phyloP scores from a whole-genome alignment of 2,888 invertebrate species.

The Leptopilina myrica region DNA sequence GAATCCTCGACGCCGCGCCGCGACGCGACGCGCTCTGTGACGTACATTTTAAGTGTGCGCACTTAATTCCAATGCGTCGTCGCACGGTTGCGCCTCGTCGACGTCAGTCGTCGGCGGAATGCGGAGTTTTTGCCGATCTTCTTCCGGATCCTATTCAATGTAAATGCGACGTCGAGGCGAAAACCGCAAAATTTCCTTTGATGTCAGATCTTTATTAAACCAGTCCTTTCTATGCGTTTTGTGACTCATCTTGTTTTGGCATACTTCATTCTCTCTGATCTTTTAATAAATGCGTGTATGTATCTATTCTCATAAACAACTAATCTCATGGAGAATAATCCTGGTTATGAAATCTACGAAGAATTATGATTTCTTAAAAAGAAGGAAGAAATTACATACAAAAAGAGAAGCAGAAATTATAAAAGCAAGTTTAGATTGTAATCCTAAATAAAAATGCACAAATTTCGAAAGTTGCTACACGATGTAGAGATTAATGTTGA shows the following conservation, averaged over 20 bases:
- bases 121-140: slow-evolving; percentile 44
- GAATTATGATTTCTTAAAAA: no score
- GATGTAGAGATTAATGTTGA: slow-evolving; percentile 19
- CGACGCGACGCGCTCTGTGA: slow-evolving; percentile 12
- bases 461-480: not conserved
- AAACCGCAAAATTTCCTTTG: slow-evolving; percentile 30
- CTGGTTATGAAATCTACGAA: no score
- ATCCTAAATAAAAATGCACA: not conserved
- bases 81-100: slow-evolving; percentile 49
- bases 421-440: no score
- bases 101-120: slow-evolving; percentile 49
- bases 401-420: no score
- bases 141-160: slow-evolving; percentile 53
- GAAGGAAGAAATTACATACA: no score
- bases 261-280: no score
- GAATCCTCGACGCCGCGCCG: slow-evolving; percentile 42
- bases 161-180: slow-evolving; percentile 25
- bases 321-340: no score
- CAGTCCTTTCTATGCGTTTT: not conserved
- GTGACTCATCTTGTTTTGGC: no score
- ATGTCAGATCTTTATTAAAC: slow-evolving; percentile 17
- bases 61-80: slow-evolving; percentile 57
- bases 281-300: no score
- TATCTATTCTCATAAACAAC: no score
- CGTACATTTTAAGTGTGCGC: slow-evolving; percentile 58